A percentile compares a stretch with the other conserved stretches of the same genome.
Conservation (phyloP, 2,888 invertebrate genomes). For the Lasioglossum marginatum region DNA sequence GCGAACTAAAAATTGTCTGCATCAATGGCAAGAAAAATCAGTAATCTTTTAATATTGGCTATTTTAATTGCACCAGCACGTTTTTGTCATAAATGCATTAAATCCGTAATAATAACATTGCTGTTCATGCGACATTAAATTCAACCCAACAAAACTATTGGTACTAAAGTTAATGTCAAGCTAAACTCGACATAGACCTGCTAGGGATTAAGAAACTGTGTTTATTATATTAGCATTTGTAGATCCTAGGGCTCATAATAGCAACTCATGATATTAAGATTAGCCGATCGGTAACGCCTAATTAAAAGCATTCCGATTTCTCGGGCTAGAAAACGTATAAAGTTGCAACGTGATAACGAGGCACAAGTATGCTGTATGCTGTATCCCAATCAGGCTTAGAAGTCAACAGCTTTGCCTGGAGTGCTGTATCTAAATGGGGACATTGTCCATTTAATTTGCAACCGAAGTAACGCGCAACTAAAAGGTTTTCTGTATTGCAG, state of each 20-base stretch:
- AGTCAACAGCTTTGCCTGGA: not conserved
- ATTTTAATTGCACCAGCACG: no score
- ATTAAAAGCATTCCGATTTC: conserved; percentile 1
- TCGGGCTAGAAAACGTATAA: not conserved
- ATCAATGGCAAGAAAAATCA: no score
- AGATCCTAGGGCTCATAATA: not conserved
- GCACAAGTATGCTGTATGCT: not conserved
- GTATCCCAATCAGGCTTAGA: not conserved
- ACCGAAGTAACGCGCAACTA: not conserved
- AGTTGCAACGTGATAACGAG: conserved; percentile 6
- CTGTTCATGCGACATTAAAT: no score
- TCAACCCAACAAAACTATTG: no score
- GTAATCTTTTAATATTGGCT: no score
- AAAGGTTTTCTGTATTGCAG: not conserved
- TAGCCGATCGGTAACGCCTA: not conserved
- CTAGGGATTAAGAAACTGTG: not conserved
- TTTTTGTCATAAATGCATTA: not conserved
- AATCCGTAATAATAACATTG: not conserved
- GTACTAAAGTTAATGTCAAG: not conserved
- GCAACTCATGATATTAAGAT: not conserved
- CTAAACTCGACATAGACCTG: not conserved
- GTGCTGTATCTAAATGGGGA: not conserved
- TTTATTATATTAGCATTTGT: not conserved
- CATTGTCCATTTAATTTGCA: not conserved
- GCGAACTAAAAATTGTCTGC: no score